These are phyloP conservation scores for Fregetta grallaria DNA, from an alignment of 2,113 vertebrate genomes.

Conservation along the genomic window DNA sequence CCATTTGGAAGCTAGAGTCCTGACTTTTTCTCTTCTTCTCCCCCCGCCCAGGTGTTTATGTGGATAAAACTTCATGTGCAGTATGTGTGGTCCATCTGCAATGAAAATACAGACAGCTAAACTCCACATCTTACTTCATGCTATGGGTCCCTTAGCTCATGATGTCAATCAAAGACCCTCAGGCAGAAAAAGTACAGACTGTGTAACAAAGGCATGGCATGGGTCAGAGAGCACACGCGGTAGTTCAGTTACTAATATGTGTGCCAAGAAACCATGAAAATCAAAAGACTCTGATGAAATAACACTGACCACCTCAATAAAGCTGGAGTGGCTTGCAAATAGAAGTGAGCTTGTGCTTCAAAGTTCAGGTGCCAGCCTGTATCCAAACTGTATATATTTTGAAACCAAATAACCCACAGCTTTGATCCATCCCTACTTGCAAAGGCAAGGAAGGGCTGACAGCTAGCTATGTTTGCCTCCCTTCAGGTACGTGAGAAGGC, in stretches of 20 bases:
- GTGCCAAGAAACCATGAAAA: neutral
- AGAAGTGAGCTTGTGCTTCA: neutral
- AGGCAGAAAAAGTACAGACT: neutral
- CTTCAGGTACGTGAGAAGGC: neutral
- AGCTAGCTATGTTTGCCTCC: neutral
- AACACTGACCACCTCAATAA: neutral
- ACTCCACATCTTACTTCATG: neutral
- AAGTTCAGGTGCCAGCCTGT: neutral
- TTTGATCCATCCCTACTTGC: neutral
- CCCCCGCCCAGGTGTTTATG: fast-evolving
- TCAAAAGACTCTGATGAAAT: neutral
- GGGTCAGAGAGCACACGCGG: neutral
- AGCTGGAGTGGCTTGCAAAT: neutral
- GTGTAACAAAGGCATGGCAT: neutral
- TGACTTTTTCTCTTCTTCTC: neutral
- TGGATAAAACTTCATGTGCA: neutral
- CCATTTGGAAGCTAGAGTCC: neutral
- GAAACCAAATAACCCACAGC: neutral
- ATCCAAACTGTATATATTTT: neutral
- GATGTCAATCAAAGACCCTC: neutral
- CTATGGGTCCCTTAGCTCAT: neutral
- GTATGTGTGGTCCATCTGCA: neutral
- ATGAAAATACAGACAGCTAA: neutral
- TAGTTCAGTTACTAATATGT: neutral
- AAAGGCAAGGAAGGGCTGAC: neutral